Base-by-base conservation (phyloP, 1,140 invertebrate genomes). In the Apocrypta bakeri region DNA sequence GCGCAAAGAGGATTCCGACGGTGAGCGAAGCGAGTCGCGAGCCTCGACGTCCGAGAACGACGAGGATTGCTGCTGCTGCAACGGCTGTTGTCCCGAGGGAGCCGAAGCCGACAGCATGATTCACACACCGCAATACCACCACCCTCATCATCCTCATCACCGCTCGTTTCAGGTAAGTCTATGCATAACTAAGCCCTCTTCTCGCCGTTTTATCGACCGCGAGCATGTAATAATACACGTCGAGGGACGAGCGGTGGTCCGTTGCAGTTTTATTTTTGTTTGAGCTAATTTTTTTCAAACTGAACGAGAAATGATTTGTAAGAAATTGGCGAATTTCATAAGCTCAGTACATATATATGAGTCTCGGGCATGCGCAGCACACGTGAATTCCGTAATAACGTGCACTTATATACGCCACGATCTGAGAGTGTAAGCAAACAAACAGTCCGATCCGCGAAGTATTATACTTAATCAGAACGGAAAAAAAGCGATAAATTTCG, bases 101-200 rank as follows among this genome's bases (percentile, higher is more conserved):
- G 61, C 31, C 6, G 81, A 42, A 1, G 12, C 76, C 68, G 71
- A 91, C 88, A 93, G 93, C 84, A 95, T 95, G 94, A 94, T 95
- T 91, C 94, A 95, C 88, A 94, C 94, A 82, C 93, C 94, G 69
- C 94, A 95, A 84, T 94, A 94, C 85, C 94, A 94, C 85, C 94
- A 93, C 87, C 92, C 93, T 80, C 93, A 91, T 86, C 89, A 91
- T 83, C 92, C 93, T 81, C 92, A 94, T 88, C 91, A 92, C 77
- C 92, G 93, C 66, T 90, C 93, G 61, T 93, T 94, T 85, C 94
- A 94, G 92, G 94, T 95, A 90, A 90, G 89, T 66, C 24, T 2
- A 0, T 24, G 37, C 8, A 12, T 69, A 0, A 6, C 68, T 25
- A 11, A 4, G 0, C 29, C n/a, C n/a, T n/a, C n/a, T n/a, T n/a